phyloP scores from a whole-genome alignment of 2,797 vertebrate species.

The Prunella strophiata region DNA sequence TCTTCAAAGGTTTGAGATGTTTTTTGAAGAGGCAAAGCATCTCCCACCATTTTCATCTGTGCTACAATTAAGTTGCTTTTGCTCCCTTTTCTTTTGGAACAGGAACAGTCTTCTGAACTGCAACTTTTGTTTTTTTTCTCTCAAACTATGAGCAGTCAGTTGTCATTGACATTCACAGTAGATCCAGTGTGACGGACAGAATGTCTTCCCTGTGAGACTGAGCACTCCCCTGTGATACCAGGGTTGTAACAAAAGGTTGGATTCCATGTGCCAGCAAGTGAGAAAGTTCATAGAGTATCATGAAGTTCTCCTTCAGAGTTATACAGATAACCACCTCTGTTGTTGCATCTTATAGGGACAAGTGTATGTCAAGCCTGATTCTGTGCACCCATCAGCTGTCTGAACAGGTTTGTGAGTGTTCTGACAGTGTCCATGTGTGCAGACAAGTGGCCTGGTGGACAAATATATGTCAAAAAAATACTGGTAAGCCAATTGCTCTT shows the following conservation, averaged over 20 bases:
- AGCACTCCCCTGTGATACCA: not conserved
- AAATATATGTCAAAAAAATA: not conserved
- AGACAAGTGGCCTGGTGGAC: not conserved
- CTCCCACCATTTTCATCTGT: not conserved
- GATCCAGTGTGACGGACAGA: not conserved
- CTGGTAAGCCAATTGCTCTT: not conserved
- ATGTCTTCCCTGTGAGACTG: not conserved
- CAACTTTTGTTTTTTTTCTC: too few species aligned
- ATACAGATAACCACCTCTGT: fast-evolving
- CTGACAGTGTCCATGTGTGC: not conserved
- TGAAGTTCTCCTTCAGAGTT: not conserved
- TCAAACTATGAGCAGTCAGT: not conserved
- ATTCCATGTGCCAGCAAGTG: not conserved
- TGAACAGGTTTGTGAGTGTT: not conserved
- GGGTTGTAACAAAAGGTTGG: not conserved
- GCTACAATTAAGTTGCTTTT: not conserved
- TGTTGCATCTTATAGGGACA: not conserved
- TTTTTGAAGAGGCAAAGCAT: not conserved
- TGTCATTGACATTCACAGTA: not conserved
- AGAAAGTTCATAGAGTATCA: not conserved
- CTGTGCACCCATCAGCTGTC: not conserved
- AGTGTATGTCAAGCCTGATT: not conserved
- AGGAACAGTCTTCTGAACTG: not conserved
- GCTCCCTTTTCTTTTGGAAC: not conserved
- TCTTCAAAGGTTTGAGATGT: not conserved